Evolutionary conservation across 2,113 vertebrate species (phyloP).

Genomic region (Colossoma macropomum): DNA sequence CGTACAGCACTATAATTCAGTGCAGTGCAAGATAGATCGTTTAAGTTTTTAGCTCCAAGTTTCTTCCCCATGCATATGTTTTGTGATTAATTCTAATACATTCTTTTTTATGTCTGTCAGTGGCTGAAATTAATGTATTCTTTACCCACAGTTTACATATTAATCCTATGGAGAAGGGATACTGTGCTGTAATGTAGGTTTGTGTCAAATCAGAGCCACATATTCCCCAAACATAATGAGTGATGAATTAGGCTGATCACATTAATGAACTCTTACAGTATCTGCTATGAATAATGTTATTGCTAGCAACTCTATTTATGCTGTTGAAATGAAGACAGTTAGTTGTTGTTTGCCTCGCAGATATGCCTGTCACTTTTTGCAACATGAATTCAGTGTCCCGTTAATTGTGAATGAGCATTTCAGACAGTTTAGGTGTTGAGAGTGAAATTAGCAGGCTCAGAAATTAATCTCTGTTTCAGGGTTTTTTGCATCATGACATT

Average conservation of each 20-base stretch:
- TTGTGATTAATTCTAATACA: background rate
- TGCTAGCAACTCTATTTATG: slow-evolving; percentile 38
- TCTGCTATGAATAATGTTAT: slow-evolving; percentile 44
- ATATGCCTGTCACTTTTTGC: background rate
- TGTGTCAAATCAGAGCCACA: background rate
- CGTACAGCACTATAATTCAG: background rate
- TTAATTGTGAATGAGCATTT: slow-evolving; percentile 12
- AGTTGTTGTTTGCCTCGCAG: slow-evolving; percentile 13
- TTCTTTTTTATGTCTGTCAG: too few relatives aligned
- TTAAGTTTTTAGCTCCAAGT: background rate
- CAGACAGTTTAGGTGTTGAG: background rate
- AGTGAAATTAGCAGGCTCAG: background rate
- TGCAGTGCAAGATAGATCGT: background rate
- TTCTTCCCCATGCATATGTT: background rate
- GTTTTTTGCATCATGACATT: slow-evolving; percentile 24
- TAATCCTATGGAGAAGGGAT: background rate
- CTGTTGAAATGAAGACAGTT: slow-evolving; percentile 28
- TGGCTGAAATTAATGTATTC: background rate
- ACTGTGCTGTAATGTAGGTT: background rate
- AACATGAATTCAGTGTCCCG: slow-evolving; percentile 1
- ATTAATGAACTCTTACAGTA: slow-evolving; percentile 6
- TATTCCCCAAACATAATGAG: background rate
- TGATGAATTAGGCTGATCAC: slow-evolving; percentile 25
- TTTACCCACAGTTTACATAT: background rate
- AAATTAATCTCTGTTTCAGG: background rate